Evolutionary conservation across 2,113 vertebrate genomes (phyloP), one percentile per base, ranked within the genome.

Genomic region (Lophius piscatorius): DNA sequence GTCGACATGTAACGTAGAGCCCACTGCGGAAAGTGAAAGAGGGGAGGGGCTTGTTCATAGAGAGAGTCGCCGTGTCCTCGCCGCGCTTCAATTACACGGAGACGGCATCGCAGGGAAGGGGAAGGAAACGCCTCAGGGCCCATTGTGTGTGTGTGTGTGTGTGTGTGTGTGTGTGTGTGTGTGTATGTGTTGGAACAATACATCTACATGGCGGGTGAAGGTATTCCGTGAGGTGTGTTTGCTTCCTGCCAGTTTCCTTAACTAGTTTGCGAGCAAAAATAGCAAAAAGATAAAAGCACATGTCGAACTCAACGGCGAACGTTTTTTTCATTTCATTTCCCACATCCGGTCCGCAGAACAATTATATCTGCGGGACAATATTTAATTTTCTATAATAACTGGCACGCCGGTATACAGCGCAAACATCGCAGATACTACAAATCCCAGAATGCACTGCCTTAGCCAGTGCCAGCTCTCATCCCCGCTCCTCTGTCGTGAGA

Each of bases 51-150:
- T 42, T 4, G 12, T 0, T 41, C 28, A 62, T 45, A 10, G 39
- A 44, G 35, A 49, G 13, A 11, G 78, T 50, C 20, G 74, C 61
- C 33, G 33, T 39, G 40, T 66, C 58, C 57, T 52, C 56, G 0
- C 9, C 45, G 24, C 38, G 46, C 70, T 78, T 61, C 63, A 23
- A 71, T 75, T 70, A 66, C 65, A 77, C 64, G 76, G 47, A 65
- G 64, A 66, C 8, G 5, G 45, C 58, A 72, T 64, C 76, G 26
- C 44, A 14, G 65, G 48, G 33, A 86, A 82, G 38, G 64, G 86
- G 84, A 87, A 90, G 89, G 85, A 89, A 88, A 87, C 72, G 69
- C 76, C 63, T 73, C 50, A 16, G 52, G 65, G 63, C 44, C 70
- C 46, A 77, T 74, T 81, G 63, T 83, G 17, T 55, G 21, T 47